These are phyloP conservation scores for Adrianichthys oophorus DNA, from an alignment of 2,797 vertebrate species.

Conservation along the genomic window DNA sequence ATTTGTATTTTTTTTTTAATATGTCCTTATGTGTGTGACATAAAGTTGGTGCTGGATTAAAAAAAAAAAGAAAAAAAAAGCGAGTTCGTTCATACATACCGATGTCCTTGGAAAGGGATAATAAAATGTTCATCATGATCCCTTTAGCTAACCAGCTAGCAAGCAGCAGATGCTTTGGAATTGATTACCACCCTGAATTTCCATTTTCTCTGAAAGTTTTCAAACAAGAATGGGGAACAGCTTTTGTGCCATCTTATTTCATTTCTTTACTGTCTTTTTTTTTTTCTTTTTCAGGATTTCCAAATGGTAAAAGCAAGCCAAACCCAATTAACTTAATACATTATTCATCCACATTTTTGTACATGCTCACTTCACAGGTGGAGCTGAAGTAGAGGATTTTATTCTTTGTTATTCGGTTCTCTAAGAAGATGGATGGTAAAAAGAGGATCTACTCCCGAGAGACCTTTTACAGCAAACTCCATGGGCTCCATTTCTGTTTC, in stretches of 20 bases:
- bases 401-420: conserved; percentile 21
- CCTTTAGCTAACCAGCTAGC: not conserved
- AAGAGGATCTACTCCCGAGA: conserved; percentile 20
- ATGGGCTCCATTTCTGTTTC: conserved; percentile 26
- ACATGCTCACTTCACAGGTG: not conserved
- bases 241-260: too few relatives aligned
- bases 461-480: conserved; percentile 38
- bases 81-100: not conserved
- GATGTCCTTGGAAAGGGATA: not conserved
- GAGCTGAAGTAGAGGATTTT: conserved; percentile 19
- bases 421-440: conserved; percentile 29
- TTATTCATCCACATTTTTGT: not conserved
- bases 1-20: not conserved
- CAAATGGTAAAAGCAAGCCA: not conserved
- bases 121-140: conserved; percentile 7
- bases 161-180: not conserved
- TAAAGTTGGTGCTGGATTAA: conserved; percentile 23
- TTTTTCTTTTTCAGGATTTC: not conserved
- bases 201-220: conserved; percentile 2
- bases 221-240: too few relatives aligned
- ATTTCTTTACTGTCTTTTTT: too few relatives aligned
- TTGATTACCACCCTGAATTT: conserved; percentile 9
- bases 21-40: conserved; percentile 15
- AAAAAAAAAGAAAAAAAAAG: conserved; percentile 13
- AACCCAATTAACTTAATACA: not conserved